A percentile compares a stretch with the other conserved stretches of the same genome.
These are phyloP conservation scores for Ovis aries DNA, from an alignment of 2,113 vertebrate genomes.

Conservation along the genomic window DNA sequence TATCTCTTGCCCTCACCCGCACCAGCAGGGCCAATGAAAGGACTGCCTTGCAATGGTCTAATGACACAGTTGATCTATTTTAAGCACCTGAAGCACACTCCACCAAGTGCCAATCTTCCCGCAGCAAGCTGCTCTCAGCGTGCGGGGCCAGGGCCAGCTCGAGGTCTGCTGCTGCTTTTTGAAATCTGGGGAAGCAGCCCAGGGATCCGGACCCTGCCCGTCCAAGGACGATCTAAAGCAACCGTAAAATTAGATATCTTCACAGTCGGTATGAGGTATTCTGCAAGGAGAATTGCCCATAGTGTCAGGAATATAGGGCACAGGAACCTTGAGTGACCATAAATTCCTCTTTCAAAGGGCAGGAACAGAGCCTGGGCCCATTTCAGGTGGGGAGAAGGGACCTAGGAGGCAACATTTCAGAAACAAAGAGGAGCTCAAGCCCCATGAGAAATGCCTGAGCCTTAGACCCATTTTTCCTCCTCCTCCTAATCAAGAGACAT, in stretches of 20 bases:
- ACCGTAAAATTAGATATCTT: constrained; percentile 30
- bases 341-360: constrained; percentile 23
- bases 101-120: constrained; percentile 41
- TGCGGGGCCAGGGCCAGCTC: background rate
- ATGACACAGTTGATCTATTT: constrained; percentile 69
- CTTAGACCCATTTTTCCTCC: background rate
- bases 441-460: background rate
- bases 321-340: background rate
- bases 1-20: constrained; percentile 41
- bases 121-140: background rate
- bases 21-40: constrained; percentile 41
- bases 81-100: constrained; percentile 68
- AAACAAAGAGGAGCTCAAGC: constrained; percentile 16
- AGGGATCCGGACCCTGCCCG: background rate
- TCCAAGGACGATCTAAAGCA: background rate
- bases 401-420: background rate
- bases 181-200: background rate
- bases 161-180: background rate
- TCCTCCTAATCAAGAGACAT: constrained; percentile 11
- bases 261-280: background rate
- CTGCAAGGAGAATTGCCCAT: background rate
- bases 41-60: constrained; percentile 19
- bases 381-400: background rate
- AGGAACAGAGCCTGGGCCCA: background rate
- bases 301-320: background rate